A percentile compares a stretch with the other conserved stretches of the same genome.
Conservation (phyloP, 1,140 invertebrate genomes). For the Drosophila leontia region DNA sequence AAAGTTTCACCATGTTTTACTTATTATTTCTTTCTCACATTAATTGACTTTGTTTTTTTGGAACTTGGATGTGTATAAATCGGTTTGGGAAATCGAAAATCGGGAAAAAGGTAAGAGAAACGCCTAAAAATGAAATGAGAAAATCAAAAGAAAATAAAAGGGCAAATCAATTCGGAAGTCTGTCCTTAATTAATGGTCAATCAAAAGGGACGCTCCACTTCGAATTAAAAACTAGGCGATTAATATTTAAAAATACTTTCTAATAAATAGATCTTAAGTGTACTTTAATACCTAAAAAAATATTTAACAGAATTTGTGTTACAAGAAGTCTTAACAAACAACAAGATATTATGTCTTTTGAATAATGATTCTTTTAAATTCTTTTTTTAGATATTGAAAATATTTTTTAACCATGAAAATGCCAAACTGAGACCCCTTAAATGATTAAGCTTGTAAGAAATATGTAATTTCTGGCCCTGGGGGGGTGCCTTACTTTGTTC, state of each 20-base stretch:
- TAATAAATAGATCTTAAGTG: too few relatives aligned
- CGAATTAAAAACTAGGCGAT: constrained; percentile 2
- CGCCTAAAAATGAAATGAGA: constrained; percentile 32
- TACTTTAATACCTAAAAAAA: background rate
- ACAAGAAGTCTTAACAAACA: background rate
- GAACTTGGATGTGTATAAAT: constrained; percentile 21
- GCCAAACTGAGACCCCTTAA: background rate
- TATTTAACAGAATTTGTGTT: background rate
- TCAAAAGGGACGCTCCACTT: background rate
- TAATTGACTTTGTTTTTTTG: constrained; percentile 47
- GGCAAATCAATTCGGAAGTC: background rate
- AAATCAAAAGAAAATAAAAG: constrained; percentile 9
- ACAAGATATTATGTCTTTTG: background rate
- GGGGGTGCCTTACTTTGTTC: constrained; percentile 1
- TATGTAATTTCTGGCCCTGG: background rate
- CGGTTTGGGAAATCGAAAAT: constrained; percentile 37
- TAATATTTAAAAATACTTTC: background rate
- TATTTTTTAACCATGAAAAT: too few relatives aligned
- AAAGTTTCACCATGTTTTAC: constrained; percentile 22
- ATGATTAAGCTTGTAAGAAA: constrained; percentile 1
- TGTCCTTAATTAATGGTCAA: constrained; percentile 18
- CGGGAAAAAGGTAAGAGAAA: constrained; percentile 12
- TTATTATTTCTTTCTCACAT: constrained; percentile 25
- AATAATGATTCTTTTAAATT: background rate
- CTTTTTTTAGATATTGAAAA: too few relatives aligned